phyloP scores from a whole-genome alignment of 2,888 invertebrate species.

The Amaurobius ferox region DNA sequence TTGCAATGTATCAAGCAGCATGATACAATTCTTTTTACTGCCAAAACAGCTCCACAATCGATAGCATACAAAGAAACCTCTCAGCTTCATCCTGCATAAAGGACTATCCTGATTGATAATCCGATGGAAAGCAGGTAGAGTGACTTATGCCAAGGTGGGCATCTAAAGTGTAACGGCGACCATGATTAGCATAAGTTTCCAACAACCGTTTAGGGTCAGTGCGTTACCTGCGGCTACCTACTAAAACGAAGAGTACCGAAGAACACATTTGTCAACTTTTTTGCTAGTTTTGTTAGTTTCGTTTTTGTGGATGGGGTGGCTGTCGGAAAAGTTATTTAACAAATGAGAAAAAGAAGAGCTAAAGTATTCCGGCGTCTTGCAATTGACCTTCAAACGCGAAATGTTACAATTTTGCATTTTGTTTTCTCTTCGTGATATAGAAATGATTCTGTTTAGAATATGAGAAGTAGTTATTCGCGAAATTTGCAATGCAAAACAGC shows the following conservation, averaged over 20 bases:
- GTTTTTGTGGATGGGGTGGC: neutral
- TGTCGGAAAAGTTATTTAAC: neutral
- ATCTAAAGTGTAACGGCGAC: conserved; percentile 31
- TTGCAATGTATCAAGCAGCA: neutral
- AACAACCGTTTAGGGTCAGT: conserved; percentile 30
- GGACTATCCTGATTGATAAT: conserved; percentile 37
- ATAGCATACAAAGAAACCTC: conserved; percentile 4
- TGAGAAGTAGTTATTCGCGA: no score
- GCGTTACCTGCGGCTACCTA: conserved; percentile 11
- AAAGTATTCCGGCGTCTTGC: neutral
- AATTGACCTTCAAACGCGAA: neutral
- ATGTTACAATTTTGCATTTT: no score
- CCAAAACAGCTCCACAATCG: neutral
- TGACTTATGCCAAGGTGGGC: conserved; percentile 42
- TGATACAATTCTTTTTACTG: neutral
- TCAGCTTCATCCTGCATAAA: conserved; percentile 17
- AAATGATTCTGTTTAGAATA: no score
- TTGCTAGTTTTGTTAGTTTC: conserved; percentile 17
- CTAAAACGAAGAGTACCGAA: conserved; percentile 1
- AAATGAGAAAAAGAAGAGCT: neutral
- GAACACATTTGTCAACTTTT: conserved; percentile 53
- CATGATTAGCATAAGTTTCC: conserved; percentile 40
- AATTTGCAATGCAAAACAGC: no score
- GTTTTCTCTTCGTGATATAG: no score
- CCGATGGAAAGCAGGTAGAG: conserved; percentile 26